Conservation (phyloP, 2,113 vertebrate genomes). For the Ophthalmotilapia sp. region DNA sequence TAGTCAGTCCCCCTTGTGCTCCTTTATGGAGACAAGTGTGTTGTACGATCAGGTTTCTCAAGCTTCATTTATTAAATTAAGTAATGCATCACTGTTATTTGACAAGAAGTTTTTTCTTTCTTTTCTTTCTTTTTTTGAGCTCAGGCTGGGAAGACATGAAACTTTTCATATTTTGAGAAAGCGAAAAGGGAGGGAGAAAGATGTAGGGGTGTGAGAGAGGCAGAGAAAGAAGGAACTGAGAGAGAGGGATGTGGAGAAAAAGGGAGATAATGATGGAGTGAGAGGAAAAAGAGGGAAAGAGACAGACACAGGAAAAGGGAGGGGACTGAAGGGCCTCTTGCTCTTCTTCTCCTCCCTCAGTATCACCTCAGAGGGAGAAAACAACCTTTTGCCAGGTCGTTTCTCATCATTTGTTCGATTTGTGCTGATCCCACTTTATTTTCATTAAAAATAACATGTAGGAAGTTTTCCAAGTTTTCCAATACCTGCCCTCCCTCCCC, state of each 20-base stretch:
- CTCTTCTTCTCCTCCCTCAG: slow-evolving; percentile 9
- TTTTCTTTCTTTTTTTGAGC: background rate
- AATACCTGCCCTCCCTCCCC: background rate
- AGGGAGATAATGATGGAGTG: background rate
- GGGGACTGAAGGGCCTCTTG: background rate
- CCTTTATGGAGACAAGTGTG: slow-evolving; percentile 53
- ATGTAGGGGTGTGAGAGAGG: background rate
- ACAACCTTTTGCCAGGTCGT: slow-evolving; percentile 55
- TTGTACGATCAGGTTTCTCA: slow-evolving; percentile 55
- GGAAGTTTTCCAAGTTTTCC: slow-evolving; percentile 19
- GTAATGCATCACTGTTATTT: slow-evolving; percentile 52
- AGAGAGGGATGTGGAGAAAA: background rate
- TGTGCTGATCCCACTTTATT: slow-evolving; percentile 47
- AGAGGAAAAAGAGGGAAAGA: slow-evolving; percentile 10
- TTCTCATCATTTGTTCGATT: slow-evolving; percentile 64
- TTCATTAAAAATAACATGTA: slow-evolving; percentile 35
- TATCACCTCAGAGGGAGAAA: slow-evolving; percentile 47
- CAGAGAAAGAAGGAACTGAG: background rate
- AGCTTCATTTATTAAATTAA: slow-evolving; percentile 64
- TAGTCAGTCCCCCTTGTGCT: slow-evolving; percentile 42
- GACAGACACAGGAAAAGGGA: slow-evolving; percentile 21
- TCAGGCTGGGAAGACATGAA: background rate
- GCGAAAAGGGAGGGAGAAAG: background rate
- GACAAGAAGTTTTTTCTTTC: background rate
- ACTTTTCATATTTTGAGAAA: background rate